Percentiles rank a stretch among this genome's conserved stretches.
These are phyloP conservation scores for Sarotherodon lohbergeri DNA, from an alignment of 2,113 vertebrate species.

Conservation along the genomic window DNA sequence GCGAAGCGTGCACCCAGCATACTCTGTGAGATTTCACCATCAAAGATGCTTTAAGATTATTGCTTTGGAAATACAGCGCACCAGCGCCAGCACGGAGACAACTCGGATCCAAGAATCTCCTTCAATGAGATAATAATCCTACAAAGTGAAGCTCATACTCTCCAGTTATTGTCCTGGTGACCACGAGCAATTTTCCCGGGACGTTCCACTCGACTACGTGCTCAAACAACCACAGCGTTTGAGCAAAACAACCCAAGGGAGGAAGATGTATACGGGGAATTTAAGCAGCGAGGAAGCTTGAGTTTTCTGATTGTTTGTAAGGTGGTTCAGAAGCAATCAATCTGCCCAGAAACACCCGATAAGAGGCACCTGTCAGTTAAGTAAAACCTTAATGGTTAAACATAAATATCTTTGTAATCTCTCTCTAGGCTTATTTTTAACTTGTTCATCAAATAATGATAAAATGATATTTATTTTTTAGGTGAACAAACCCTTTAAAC, in stretches of 20 bases:
- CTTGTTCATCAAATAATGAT: neutral
- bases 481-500: neutral
- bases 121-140: conserved; percentile 47
- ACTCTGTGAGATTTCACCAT: neutral
- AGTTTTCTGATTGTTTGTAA: neutral
- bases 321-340: neutral
- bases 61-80: conserved; percentile 1
- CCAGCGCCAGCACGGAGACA: neutral
- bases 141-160: conserved; percentile 21
- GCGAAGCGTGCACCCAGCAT: neutral
- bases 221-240: conserved; percentile 31
- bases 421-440: neutral
- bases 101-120: conserved; percentile 41
- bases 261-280: neutral
- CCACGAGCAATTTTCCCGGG: conserved; percentile 38
- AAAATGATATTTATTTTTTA: neutral
- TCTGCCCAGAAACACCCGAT: neutral
- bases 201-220: conserved; percentile 30
- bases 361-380: conserved; percentile 1
- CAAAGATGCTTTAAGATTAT: conserved; percentile 2
- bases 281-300: neutral
- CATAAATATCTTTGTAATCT: neutral
- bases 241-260: conserved; percentile 1
- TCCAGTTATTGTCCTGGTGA: conserved; percentile 47
- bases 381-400: neutral